Evolutionary conservation across 2,888 invertebrate genomes (phyloP).

Genomic region (Monoplex corrugatus): DNA sequence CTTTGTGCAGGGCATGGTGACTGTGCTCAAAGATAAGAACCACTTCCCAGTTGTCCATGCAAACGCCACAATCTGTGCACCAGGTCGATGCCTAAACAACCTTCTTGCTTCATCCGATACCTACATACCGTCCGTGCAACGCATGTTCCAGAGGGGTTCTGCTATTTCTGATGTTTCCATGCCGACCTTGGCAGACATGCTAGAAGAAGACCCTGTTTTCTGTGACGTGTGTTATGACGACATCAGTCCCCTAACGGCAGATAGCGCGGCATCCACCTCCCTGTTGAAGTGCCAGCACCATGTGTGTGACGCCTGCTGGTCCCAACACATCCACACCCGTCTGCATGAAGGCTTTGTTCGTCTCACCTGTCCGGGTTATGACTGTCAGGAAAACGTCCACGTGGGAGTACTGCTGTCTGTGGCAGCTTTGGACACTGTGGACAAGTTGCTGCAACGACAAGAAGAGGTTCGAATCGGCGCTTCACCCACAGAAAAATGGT

Average conservation of each 20-base stretch:
- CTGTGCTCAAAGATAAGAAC: slow-evolving; percentile 38
- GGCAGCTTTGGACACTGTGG: slow-evolving; percentile 52
- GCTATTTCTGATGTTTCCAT: not conserved
- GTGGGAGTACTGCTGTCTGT: slow-evolving; percentile 55
- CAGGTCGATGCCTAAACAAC: not conserved
- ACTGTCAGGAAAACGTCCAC: slow-evolving; percentile 53
- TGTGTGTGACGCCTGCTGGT: slow-evolving; percentile 60
- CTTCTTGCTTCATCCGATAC: slow-evolving; percentile 13
- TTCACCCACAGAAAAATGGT: slow-evolving; percentile 56
- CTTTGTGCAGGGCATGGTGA: slow-evolving; percentile 1
- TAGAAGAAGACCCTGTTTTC: slow-evolving; percentile 44
- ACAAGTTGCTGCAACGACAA: slow-evolving; percentile 44
- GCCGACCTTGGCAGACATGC: not conserved
- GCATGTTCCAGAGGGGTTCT: slow-evolving; percentile 24
- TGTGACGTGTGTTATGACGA: slow-evolving; percentile 59
- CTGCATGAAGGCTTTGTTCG: slow-evolving; percentile 48
- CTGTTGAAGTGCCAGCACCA: slow-evolving; percentile 55
- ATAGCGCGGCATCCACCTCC: slow-evolving; percentile 47
- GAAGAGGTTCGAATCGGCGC: slow-evolving; percentile 48
- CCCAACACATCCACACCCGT: slow-evolving; percentile 49
- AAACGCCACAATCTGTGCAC: not conserved
- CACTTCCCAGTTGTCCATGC: not conserved
- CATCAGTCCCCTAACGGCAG: slow-evolving; percentile 46
- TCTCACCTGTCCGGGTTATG: slow-evolving; percentile 57
- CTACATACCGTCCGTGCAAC: slow-evolving; percentile 42